Evolutionary conservation across 2,113 vertebrate genomes (phyloP), one percentile per base, ranked within the genome.

Genomic region (Leucopternis melanops): DNA sequence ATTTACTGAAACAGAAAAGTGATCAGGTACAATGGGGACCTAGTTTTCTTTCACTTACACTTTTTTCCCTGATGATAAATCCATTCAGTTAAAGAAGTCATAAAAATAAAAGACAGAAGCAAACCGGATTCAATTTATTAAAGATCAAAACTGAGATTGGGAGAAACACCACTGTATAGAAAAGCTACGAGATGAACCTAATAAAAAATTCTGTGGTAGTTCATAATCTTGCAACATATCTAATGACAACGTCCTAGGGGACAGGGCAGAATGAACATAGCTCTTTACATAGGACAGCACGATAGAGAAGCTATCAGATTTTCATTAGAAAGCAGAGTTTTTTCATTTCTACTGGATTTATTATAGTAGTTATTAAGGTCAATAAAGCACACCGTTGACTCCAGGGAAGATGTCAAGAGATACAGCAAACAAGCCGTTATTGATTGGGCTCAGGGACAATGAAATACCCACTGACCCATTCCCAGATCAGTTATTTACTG

Each of bases 401-500:
- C 31, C 32, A 81, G 61, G 70, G 52, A 74, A 84, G 65, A 90
- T 49, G 59, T 66, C 90, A 81, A 93, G 79, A 84, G 45, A 85
- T 65, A 54, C 16, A 81, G 58, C 74, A 88, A 92, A 74, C 50
- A 94, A 95, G 70, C 49, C 89, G 38, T 86, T 97, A 95, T 80
- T 95, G 88, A 97, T 95, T 88, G 86, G 74, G n/a, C 66, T 86
- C 13, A n/a, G 84, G 55, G 87, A 82, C 84, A 94, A 83, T 65
- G 75, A 92, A 88, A 90, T 77, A 70, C 38, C 16, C 66, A 79
- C 50, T 88, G 90, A 91, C 74, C 88, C 86, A 81, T 89, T 94
- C 65, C 63, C 52, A 61, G 26, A 63, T 20, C 40, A 54, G 70
- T 57, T 93, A 71, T 88, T 88, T 89, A 75, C 63, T 78, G 16